Percentiles rank a stretch among this genome's conserved stretches.
Evolutionary conservation across 2,888 invertebrate species (phyloP).

Genomic region (Plebejus anna): DNA sequence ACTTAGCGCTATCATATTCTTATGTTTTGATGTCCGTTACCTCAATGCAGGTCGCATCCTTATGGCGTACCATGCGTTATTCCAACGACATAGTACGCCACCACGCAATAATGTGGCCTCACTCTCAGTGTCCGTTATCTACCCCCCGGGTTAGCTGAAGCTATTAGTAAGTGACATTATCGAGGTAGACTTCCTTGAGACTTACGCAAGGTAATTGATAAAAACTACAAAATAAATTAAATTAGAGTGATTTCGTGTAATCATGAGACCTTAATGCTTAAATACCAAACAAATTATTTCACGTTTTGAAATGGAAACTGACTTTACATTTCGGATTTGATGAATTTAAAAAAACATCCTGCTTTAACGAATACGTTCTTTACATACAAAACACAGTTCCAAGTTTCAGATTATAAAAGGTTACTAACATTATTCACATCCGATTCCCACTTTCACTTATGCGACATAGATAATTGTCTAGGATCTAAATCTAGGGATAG

Average conservation of each 20-base stretch:
- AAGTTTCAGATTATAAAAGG: constrained; percentile 11
- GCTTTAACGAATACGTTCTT: not conserved
- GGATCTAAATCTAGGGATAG: constrained; percentile 50
- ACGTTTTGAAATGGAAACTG: not conserved
- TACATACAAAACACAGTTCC: not conserved
- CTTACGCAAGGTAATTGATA: constrained; percentile 31
- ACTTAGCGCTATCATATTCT: too few species aligned
- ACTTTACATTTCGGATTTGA: not conserved
- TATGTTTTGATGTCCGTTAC: too few species aligned
- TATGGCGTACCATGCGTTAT: not conserved
- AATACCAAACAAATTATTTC: not conserved
- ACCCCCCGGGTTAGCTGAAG: constrained; percentile 18
- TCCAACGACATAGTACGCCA: not conserved
- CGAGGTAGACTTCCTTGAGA: constrained; percentile 32
- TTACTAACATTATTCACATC: constrained; percentile 1
- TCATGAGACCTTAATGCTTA: not conserved
- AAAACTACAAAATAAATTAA: constrained; percentile 17
- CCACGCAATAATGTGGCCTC: too few species aligned
- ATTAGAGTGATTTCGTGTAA: not conserved
- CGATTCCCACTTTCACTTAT: constrained; percentile 42
- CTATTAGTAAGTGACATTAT: constrained; percentile 35
- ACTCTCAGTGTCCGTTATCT: constrained; percentile 43
- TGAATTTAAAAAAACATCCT: too few species aligned
- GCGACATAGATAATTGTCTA: constrained; percentile 47
- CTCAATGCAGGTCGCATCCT: not conserved